Conservation (phyloP, 2,888 invertebrate genomes). For the Drosophila diplacantha region DNA sequence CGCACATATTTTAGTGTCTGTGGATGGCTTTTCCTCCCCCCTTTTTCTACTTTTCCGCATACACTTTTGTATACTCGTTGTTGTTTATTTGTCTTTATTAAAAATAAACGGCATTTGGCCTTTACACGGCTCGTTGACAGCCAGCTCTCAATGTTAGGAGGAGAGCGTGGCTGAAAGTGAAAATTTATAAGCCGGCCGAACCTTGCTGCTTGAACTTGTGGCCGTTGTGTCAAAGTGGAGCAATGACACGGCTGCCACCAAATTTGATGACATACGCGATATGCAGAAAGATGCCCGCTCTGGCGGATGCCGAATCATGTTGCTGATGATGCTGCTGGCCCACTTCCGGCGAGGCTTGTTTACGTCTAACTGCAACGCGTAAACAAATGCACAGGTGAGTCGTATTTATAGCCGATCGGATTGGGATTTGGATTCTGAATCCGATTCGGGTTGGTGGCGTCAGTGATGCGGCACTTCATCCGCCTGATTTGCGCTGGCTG, state of each 20-base stretch:
- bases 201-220: constrained; percentile 70
- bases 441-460: constrained; percentile 24
- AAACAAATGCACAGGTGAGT: constrained; percentile 64
- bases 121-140: constrained; percentile 67
- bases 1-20: constrained; percentile 11
- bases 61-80: background rate
- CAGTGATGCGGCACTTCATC: constrained; percentile 31
- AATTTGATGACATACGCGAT: constrained; percentile 2
- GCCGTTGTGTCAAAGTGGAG: constrained; percentile 50
- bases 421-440: constrained; percentile 12
- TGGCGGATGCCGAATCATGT: constrained; percentile 4
- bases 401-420: constrained; percentile 51
- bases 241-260: constrained; percentile 53
- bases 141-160: constrained; percentile 60
- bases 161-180: constrained; percentile 43
- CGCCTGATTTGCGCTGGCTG: constrained; percentile 50
- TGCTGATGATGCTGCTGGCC: constrained; percentile 46
- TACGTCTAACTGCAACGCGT: constrained; percentile 64
- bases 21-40: constrained; percentile 5
- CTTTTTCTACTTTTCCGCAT: background rate
- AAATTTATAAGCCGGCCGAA: constrained; percentile 50
- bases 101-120: constrained; percentile 59
- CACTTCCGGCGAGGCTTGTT: constrained; percentile 65
- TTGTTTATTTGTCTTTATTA: constrained; percentile 22
- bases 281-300: background rate